Percentiles rank a stretch among this genome's conserved stretches.
Conservation (phyloP, 2,888 invertebrate species). For the Latheticus oryzae region DNA sequence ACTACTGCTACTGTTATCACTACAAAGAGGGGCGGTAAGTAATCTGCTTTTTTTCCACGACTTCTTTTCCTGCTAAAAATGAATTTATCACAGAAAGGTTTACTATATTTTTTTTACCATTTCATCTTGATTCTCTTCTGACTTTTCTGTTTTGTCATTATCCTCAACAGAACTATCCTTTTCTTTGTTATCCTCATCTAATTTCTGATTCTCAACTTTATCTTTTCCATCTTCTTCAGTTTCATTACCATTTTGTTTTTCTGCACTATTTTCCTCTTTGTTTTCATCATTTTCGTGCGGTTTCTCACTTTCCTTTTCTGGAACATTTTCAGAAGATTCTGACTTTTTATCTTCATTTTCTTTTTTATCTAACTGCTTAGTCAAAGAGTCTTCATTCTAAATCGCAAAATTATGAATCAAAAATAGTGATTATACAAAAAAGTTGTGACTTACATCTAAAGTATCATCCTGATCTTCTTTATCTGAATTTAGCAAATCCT, state of each 20-base stretch:
- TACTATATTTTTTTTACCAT: too few species aligned
- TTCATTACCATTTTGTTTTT: conserved; percentile 50
- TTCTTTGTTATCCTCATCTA: conserved; percentile 59
- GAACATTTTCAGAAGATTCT: background rate
- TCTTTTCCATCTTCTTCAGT: conserved; percentile 56
- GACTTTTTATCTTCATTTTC: conserved; percentile 3
- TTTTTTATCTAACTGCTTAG: too few species aligned
- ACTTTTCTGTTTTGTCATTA: conserved; percentile 27
- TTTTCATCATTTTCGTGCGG: background rate
- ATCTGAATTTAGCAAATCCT: conserved; percentile 15
- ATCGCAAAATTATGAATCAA: too few species aligned
- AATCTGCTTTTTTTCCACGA: conserved; percentile 54
- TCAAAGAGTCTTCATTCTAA: too few species aligned
- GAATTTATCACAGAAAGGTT: conserved; percentile 5
- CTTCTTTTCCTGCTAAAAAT: conserved; percentile 25
- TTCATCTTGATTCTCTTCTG: conserved; percentile 16
- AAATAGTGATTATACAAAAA: too few species aligned
- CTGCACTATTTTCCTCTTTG: conserved; percentile 37
- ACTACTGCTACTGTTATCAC: too few species aligned
- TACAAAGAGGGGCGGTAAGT: conserved; percentile 49
- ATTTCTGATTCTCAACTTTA: conserved; percentile 17
- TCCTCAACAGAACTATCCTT: too few species aligned
- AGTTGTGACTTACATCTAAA: too few species aligned
- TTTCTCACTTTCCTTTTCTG: background rate
- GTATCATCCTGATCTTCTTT: too few species aligned